phyloP scores from a whole-genome alignment of 2,113 vertebrate species.

The Myotis brandtii region DNA sequence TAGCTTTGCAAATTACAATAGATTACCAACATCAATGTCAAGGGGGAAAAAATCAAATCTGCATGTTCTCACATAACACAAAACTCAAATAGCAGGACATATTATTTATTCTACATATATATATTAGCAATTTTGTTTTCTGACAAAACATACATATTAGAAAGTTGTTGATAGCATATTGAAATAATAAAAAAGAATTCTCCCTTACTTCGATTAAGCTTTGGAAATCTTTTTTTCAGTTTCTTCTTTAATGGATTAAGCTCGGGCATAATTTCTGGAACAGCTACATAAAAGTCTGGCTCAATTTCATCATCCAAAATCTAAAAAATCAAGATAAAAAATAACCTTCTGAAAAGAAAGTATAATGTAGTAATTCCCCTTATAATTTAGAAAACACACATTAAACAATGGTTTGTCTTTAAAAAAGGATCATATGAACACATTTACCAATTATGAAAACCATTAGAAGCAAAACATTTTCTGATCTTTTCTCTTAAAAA shows the following conservation, averaged over 20 bases:
- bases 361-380: constrained; percentile 25
- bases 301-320: constrained; percentile 93
- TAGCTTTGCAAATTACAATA: background rate
- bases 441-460: constrained; percentile 47
- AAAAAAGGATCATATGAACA: constrained; percentile 32
- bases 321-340: constrained; percentile 81
- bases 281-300: constrained; percentile 93
- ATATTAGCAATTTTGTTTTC: background rate
- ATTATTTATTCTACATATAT: constrained; percentile 7
- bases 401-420: constrained; percentile 26
- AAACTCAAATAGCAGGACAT: constrained; percentile 24
- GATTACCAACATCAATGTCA: background rate
- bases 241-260: constrained; percentile 91
- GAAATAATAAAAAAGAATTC: background rate
- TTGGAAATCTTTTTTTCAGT: constrained; percentile 93
- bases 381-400: constrained; percentile 58
- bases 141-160: background rate
- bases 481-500: constrained; percentile 35
- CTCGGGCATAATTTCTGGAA: constrained; percentile 91
- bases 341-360: constrained; percentile 11
- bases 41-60: constrained; percentile 34
- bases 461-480: constrained; percentile 58
- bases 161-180: background rate
- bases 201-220: constrained; percentile 87
- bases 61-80: background rate